phyloP scores from a whole-genome alignment of 1,140 invertebrate genomes.

The Lasaia peninsularis region DNA sequence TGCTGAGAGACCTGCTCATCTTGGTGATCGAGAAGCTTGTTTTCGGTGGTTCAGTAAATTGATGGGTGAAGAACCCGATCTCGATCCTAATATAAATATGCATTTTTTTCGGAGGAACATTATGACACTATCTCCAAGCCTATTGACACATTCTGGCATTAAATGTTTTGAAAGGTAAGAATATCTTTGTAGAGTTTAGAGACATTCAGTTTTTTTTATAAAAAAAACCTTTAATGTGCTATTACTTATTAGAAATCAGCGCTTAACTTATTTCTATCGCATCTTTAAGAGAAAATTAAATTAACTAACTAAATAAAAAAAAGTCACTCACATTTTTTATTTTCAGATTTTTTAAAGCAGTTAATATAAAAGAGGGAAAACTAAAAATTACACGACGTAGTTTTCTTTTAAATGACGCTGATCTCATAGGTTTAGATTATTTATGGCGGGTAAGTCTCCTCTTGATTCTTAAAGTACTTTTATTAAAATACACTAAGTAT shows the following conservation, averaged over 20 bases:
- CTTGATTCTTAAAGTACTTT: no score
- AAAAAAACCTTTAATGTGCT: no score
- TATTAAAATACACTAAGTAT: no score
- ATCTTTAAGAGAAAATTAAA: no score
- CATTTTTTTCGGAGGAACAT: slow-evolving; percentile 98
- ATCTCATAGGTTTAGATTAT: slow-evolving; percentile 97
- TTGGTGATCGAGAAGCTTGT: slow-evolving; percentile 95
- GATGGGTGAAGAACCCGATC: slow-evolving; percentile 97
- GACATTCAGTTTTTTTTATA: no score
- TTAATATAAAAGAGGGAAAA: slow-evolving; percentile 97
- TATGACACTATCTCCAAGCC: slow-evolving; percentile 92
- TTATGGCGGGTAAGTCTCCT: slow-evolving; percentile 89
- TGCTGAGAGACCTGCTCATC: slow-evolving; percentile 94
- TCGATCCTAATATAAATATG: slow-evolving; percentile 97
- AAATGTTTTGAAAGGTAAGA: no score
- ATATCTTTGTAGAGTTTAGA: no score
- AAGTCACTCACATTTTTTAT: slow-evolving; percentile 21
- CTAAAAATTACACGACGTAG: slow-evolving; percentile 90
- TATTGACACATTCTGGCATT: slow-evolving; percentile 89
- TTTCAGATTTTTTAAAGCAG: slow-evolving; percentile 95
- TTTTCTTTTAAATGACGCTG: slow-evolving; percentile 89
- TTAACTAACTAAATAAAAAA: background rate
- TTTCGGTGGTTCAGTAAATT: slow-evolving; percentile 99
- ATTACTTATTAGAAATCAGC: no score
- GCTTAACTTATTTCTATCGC: no score